Conservation (phyloP, 2,888 invertebrate genomes). For the Margaritifera margaritifera region DNA sequence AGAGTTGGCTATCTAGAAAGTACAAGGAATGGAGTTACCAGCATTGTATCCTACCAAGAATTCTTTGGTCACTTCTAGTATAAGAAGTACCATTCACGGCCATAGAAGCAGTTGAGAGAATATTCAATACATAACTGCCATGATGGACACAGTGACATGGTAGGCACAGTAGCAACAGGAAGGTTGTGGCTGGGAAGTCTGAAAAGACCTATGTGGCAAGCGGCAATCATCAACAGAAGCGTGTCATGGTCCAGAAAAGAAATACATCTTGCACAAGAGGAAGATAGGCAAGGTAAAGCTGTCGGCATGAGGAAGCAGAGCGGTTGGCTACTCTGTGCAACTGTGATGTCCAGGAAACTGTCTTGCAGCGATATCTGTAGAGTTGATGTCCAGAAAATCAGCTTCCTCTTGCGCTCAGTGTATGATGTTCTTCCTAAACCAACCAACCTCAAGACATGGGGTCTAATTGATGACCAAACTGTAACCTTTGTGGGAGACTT, state of each 20-base stretch:
- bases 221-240: neutral
- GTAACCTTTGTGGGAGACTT: no score
- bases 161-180: no score
- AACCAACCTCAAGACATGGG: constrained; percentile 10
- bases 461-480: constrained; percentile 1
- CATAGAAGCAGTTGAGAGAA: no score
- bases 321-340: constrained; percentile 7
- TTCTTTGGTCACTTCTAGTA: constrained; percentile 18
- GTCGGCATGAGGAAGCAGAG: constrained; percentile 9
- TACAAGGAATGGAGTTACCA: constrained; percentile 19
- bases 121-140: neutral
- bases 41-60: constrained; percentile 14
- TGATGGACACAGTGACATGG: constrained; percentile 11
- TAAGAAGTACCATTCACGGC: constrained; percentile 15
- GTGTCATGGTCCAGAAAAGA: constrained; percentile 1
- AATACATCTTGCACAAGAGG: no score
- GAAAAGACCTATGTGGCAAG: neutral
- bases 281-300: no score
- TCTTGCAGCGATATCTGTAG: no score
- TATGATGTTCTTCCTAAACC: constrained; percentile 7
- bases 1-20: constrained; percentile 19
- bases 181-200: no score
- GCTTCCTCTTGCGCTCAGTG: constrained; percentile 3
- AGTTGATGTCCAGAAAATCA: constrained; percentile 1
- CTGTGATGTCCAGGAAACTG: constrained; percentile 8